A percentile compares a stretch with the other conserved stretches of the same genome.
Conservation (phyloP, 2,113 vertebrate genomes). For the Tinamus guttatus region DNA sequence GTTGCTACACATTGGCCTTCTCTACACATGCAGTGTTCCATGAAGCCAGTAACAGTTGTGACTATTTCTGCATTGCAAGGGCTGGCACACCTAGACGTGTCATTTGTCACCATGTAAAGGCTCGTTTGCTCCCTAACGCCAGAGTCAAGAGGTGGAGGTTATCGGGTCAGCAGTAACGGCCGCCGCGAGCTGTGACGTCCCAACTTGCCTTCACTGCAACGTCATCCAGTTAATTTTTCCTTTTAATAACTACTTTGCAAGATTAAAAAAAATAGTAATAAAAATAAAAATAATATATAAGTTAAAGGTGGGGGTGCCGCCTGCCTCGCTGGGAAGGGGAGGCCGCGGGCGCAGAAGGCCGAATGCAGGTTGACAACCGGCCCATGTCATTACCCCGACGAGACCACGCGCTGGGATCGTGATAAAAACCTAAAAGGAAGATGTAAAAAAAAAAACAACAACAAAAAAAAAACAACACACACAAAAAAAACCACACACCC, state of each 20-base stretch:
- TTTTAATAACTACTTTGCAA: conserved; percentile 62
- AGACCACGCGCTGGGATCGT: conserved; percentile 75
- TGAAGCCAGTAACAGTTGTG: conserved; percentile 72
- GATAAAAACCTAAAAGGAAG: conserved; percentile 76
- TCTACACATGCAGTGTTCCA: conserved; percentile 77
- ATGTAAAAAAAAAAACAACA: background rate
- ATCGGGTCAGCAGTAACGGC: conserved; percentile 74
- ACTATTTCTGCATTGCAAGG: conserved; percentile 76
- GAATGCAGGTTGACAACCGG: conserved; percentile 74
- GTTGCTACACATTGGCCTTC: conserved; percentile 80
- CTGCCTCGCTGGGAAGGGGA: conserved; percentile 38
- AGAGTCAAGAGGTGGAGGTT: conserved; percentile 56
- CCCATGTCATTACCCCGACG: conserved; percentile 76
- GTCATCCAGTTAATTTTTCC: conserved; percentile 80
- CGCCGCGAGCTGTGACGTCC: conserved; percentile 62
- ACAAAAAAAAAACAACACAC: too few species aligned
- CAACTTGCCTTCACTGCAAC: conserved; percentile 75
- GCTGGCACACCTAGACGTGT: conserved; percentile 59
- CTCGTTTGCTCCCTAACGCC: conserved; percentile 62
- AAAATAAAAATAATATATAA: conserved; percentile 55
- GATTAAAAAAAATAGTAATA: conserved; percentile 55
- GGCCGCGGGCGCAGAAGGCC: conserved; percentile 63
- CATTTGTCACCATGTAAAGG: conserved; percentile 60
- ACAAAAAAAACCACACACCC: conserved; percentile 42
- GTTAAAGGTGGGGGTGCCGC: conserved; percentile 74